Conservation (phyloP, 2,888 invertebrate species). For the Andrena bucephala region DNA sequence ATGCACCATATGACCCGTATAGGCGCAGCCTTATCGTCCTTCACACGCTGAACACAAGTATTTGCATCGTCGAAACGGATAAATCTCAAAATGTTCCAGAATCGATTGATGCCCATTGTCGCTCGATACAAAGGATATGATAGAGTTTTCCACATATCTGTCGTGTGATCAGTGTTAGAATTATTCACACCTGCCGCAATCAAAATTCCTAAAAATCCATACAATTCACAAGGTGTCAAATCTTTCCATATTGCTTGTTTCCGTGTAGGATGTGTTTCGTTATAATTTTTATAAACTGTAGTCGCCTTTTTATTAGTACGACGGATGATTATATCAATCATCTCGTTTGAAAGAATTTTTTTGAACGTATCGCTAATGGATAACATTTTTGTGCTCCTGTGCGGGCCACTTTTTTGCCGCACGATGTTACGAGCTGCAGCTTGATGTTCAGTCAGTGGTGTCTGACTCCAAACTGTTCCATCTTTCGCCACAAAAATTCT, state of each 20-base stretch:
- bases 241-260: not conserved
- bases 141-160: constrained; percentile 19
- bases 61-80: constrained; percentile 24
- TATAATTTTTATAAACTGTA: constrained; percentile 1
- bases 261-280: not conserved
- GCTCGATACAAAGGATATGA: constrained; percentile 37
- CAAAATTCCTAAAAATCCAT: constrained; percentile 59
- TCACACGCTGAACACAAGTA: constrained; percentile 6
- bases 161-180: constrained; percentile 54
- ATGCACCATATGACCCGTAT: constrained; percentile 71
- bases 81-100: constrained; percentile 31
- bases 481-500: constrained; percentile 48
- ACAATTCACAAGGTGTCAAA: constrained; percentile 17
- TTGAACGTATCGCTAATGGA: constrained; percentile 51
- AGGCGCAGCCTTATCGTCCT: constrained; percentile 73
- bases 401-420: constrained; percentile 49
- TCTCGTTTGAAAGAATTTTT: constrained; percentile 32
- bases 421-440: constrained; percentile 52
- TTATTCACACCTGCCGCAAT: constrained; percentile 60
- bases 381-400: constrained; percentile 40
- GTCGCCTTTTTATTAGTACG: constrained; percentile 56
- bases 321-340: constrained; percentile 53
- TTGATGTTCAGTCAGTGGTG: constrained; percentile 49
- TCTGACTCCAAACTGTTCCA: constrained; percentile 56
- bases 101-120: constrained; percentile 12